Evolutionary conservation across 2,113 vertebrate genomes (phyloP).

Genomic region (Isurus oxyrinchus): DNA sequence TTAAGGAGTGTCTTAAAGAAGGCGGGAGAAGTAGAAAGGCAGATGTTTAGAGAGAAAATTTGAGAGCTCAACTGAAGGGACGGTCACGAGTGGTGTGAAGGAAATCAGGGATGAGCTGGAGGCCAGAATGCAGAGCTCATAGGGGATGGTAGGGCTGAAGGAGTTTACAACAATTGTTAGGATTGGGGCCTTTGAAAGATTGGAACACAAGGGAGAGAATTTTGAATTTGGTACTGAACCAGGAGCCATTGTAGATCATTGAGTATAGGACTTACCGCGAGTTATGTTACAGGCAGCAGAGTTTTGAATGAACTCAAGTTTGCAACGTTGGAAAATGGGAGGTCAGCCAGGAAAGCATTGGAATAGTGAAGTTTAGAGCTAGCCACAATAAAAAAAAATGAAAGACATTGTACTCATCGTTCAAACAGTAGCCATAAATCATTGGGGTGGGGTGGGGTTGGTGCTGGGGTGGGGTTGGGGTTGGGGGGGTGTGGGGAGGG

Average conservation of each 20-base stretch:
- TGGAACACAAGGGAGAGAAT: neutral
- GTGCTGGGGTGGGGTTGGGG: too few species aligned
- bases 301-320: too few species aligned
- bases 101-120: neutral
- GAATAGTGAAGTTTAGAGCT: too few species aligned
- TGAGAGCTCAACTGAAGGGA: neutral
- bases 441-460: too few species aligned
- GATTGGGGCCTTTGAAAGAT: neutral
- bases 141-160: neutral
- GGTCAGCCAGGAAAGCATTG: too few species aligned
- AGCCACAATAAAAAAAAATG: neutral
- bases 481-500: too few species aligned
- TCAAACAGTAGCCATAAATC: neutral
- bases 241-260: neutral
- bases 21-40: neutral
- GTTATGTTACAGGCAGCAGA: too few species aligned
- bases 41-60: neutral
- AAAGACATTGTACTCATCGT: neutral
- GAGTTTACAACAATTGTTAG: neutral
- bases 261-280: neutral
- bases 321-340: too few species aligned
- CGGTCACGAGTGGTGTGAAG: neutral
- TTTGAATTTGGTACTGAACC: neutral
- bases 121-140: neutral
- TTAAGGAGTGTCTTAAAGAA: neutral